Percentiles rank a stretch among this genome's conserved stretches.
Evolutionary conservation across 2,113 vertebrate species (phyloP).

Genomic region (Guaruba guarouba): DNA sequence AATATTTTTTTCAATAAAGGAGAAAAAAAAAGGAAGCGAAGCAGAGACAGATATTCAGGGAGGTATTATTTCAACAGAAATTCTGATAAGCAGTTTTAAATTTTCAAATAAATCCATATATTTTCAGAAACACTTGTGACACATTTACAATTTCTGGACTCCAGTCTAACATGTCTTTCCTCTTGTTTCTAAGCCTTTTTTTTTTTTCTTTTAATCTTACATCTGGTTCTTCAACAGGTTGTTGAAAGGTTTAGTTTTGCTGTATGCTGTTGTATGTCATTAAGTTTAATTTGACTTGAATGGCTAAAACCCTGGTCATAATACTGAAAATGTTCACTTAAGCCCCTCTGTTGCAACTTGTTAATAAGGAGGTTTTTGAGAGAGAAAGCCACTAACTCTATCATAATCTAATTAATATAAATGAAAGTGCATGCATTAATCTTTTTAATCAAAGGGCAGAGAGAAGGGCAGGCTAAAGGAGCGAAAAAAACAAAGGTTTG

Average conservation of each 20-base stretch:
- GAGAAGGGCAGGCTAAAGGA: not conserved
- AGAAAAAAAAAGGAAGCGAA: fast-evolving
- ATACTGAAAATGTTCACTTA: not conserved
- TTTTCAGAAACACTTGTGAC: not conserved
- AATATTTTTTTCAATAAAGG: not conserved
- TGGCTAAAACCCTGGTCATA: not conserved
- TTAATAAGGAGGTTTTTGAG: not conserved
- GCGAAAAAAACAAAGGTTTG: not conserved
- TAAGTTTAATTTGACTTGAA: not conserved
- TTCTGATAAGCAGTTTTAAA: not conserved
- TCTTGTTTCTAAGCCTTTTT: not conserved
- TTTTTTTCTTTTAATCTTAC: not conserved
- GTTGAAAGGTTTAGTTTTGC: not conserved
- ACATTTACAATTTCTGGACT: not conserved
- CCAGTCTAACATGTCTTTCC: not conserved
- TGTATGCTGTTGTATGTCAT: not conserved
- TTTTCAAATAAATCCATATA: not conserved
- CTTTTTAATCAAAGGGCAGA: not conserved
- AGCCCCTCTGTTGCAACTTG: not conserved
- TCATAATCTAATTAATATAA: not conserved
- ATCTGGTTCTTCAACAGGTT: not conserved
- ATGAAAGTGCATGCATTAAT: not conserved
- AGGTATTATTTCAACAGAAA: not conserved
- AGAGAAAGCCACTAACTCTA: not conserved
- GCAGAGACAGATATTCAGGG: not conserved